Evolutionary conservation across 2,113 vertebrate species (phyloP).

Genomic region (rabbit (Oryctolagus cuniculus)): DNA sequence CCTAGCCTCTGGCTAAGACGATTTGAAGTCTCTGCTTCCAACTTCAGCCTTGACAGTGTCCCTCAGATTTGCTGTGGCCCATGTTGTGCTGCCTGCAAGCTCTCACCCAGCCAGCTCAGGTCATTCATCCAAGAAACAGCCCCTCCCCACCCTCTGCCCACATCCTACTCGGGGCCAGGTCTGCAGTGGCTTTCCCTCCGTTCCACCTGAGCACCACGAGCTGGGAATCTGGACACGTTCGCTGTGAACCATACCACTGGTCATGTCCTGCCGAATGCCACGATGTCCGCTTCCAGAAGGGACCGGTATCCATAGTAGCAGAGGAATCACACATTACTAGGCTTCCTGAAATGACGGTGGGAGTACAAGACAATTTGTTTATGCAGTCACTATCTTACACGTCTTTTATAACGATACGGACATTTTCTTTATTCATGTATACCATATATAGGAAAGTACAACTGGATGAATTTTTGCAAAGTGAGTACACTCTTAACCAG

Average conservation of each 20-base stretch:
- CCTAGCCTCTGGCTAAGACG: not conserved
- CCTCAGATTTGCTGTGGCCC: not conserved
- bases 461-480: slow-evolving; percentile 53
- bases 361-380: slow-evolving; percentile 32
- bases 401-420: not conserved
- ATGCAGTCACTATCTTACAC: not conserved
- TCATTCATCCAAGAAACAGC: not conserved
- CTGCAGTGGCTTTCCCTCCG: not conserved
- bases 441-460: slow-evolving; percentile 44
- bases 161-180: not conserved
- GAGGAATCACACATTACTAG: not conserved
- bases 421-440: not conserved
- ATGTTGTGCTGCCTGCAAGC: not conserved
- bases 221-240: not conserved
- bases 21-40: not conserved
- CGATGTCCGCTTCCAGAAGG: not conserved
- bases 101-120: not conserved
- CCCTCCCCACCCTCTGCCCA: too few relatives aligned
- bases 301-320: not conserved
- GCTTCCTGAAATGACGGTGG: not conserved
- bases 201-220: not conserved
- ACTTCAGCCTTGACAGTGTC: not conserved
- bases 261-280: not conserved
- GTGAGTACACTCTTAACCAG: slow-evolving; percentile 48
- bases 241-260: not conserved